A percentile compares a stretch with the other conserved stretches of the same genome.
Conservation (phyloP, 2,888 invertebrate species). For the Diaphora mendica region DNA sequence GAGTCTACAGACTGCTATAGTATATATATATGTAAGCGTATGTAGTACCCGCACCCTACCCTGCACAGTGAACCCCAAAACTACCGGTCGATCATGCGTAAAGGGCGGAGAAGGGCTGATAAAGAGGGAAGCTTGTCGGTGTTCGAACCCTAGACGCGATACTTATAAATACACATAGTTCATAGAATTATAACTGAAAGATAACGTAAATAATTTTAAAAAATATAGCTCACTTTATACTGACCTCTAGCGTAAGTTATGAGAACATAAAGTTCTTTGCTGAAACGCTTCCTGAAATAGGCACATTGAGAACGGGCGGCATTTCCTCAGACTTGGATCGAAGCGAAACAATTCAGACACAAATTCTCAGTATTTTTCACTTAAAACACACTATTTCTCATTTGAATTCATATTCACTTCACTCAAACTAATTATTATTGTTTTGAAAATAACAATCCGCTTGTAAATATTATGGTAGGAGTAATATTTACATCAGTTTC, state of each 20-base stretch:
- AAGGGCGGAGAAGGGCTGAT: slow-evolving; percentile 86
- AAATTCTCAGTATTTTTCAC: slow-evolving; percentile 70
- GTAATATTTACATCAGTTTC: slow-evolving; percentile 84
- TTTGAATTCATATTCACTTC: slow-evolving; percentile 59
- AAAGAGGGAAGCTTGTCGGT: slow-evolving; percentile 82
- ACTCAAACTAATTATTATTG: slow-evolving; percentile 60
- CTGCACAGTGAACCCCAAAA: slow-evolving; percentile 81
- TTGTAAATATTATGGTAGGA: slow-evolving; percentile 80
- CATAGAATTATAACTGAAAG: slow-evolving; percentile 34
- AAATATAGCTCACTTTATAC: slow-evolving; percentile 56
- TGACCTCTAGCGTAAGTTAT: slow-evolving; percentile 85
- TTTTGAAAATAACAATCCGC: slow-evolving; percentile 77
- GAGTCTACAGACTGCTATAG: slow-evolving; percentile 21
- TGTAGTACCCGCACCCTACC: slow-evolving; percentile 76
- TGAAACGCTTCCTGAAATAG: slow-evolving; percentile 85
- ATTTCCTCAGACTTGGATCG: slow-evolving; percentile 82
- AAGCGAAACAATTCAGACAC: slow-evolving; percentile 75
- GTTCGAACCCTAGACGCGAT: slow-evolving; percentile 76
- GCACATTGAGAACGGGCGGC: slow-evolving; percentile 75
- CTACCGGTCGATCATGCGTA: slow-evolving; percentile 86
- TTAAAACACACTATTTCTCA: slow-evolving; percentile 65
- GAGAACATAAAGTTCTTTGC: slow-evolving; percentile 83
- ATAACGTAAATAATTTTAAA: slow-evolving; percentile 26
- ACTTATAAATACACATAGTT: slow-evolving; percentile 57
- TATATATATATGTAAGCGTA: slow-evolving; percentile 43